phyloP scores from a whole-genome alignment of 2,888 invertebrate genomes.

The Parnassius orleans region DNA sequence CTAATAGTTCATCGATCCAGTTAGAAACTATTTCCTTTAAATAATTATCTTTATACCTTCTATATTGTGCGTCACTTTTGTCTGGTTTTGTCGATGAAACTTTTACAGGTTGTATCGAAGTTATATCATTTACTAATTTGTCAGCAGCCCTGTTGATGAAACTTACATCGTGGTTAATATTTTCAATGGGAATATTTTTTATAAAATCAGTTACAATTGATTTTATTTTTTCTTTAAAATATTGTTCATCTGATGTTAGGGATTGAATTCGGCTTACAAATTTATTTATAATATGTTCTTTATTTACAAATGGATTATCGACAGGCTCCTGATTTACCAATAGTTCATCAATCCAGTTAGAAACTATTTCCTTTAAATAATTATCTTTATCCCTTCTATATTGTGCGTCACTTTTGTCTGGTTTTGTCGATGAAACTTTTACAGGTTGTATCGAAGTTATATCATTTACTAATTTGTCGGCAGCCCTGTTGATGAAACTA shows the following conservation, averaged over 20 bases:
- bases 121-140: slow-evolving; percentile 38
- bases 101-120: not conserved
- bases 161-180: slow-evolving; percentile 30
- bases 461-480: slow-evolving; percentile 42
- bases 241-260: slow-evolving; percentile 36
- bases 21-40: slow-evolving; percentile 22
- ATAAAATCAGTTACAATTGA: slow-evolving; percentile 29
- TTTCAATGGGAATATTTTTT: slow-evolving; percentile 30
- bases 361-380: not conserved
- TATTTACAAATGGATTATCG: slow-evolving; percentile 32
- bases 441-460: slow-evolving; percentile 13
- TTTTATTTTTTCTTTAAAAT: slow-evolving; percentile 35
- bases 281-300: slow-evolving; percentile 33
- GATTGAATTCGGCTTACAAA: slow-evolving; percentile 37
- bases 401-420: not conserved
- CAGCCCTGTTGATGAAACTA: slow-evolving; percentile 40
- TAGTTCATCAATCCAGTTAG: slow-evolving; percentile 43
- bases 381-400: not conserved
- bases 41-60: not conserved
- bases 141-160: slow-evolving; percentile 44
- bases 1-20: slow-evolving; percentile 44
- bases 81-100: not conserved
- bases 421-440: not conserved
- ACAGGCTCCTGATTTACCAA: slow-evolving; percentile 38
- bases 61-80: not conserved